Evolutionary conservation across 64 coral and sea anemone species (phyloP).

Genomic region (Trachythela sp.): DNA sequence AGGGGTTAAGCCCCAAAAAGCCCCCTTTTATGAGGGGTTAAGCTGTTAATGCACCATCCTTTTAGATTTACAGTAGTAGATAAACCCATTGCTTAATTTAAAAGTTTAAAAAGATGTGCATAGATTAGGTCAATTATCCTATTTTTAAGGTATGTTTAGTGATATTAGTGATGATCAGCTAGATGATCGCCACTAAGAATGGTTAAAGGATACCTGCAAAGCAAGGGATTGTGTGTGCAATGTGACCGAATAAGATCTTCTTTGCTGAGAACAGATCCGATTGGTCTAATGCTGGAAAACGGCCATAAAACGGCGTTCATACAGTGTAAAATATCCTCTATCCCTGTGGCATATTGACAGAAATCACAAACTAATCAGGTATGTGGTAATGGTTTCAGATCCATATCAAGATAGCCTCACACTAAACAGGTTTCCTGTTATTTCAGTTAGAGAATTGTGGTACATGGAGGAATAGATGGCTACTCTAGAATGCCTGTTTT

Average conservation of each 20-base stretch:
- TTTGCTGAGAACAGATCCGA: slow-evolving; percentile 7
- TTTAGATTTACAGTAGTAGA: background rate
- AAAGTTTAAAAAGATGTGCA: background rate
- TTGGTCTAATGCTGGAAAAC: slow-evolving; percentile 1
- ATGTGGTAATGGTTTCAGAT: background rate
- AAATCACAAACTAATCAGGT: background rate
- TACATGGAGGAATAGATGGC: slow-evolving; percentile 31
- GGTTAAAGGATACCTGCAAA: slow-evolving; percentile 1
- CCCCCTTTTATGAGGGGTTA: background rate
- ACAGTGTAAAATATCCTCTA: background rate
- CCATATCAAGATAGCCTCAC: background rate
- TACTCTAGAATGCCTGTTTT: slow-evolving; percentile 34
- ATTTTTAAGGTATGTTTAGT: slow-evolving; percentile 34
- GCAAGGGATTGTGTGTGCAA: slow-evolving; percentile 4
- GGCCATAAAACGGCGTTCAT: background rate
- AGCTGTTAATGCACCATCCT: background rate
- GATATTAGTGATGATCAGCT: slow-evolving; percentile 21
- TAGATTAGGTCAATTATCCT: background rate
- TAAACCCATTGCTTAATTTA: background rate
- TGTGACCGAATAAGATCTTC: background rate
- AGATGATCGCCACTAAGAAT: slow-evolving; percentile 30
- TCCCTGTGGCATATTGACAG: background rate
- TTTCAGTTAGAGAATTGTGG: background rate
- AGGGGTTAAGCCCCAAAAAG: background rate
- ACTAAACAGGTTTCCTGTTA: background rate